Percentiles rank a stretch among this genome's conserved stretches.
Conservation (phyloP, 2,113 vertebrate genomes). For the Recurvirostra avosetta region DNA sequence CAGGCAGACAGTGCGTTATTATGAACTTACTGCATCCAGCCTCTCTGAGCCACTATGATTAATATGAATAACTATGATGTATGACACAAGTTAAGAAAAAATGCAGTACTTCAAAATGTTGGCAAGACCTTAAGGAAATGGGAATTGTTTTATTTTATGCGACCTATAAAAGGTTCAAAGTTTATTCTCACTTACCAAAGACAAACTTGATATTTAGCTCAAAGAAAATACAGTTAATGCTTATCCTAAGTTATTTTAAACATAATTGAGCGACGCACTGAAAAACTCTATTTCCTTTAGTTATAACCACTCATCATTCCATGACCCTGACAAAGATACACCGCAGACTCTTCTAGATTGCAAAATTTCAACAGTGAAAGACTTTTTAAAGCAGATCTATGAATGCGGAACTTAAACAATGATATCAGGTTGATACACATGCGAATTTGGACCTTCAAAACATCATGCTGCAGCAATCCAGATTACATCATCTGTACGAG, state of each 20-base stretch:
- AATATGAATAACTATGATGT: background rate
- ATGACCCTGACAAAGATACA: background rate
- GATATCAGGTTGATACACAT: background rate
- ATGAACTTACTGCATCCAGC: background rate
- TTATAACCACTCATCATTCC: background rate
- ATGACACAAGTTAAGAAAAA: background rate
- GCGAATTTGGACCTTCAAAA: background rate
- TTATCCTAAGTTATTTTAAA: background rate
- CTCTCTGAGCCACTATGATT: background rate
- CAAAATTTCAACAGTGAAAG: background rate
- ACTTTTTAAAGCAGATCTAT: background rate
- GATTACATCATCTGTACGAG: background rate
- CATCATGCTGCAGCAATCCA: background rate
- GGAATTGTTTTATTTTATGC: background rate
- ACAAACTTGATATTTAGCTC: background rate
- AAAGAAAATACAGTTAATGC: background rate
- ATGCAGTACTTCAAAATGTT: conserved; percentile 11
- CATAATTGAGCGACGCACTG: background rate
- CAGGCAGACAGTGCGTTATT: background rate
- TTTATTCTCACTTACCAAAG: background rate
- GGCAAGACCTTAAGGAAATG: background rate
- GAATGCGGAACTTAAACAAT: background rate
- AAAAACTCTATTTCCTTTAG: background rate
- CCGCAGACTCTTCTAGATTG: background rate
- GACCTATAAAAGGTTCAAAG: background rate